A percentile compares a stretch with the other conserved stretches of the same genome.
These are phyloP conservation scores for Atrina japonica DNA, from an alignment of 2,888 invertebrate genomes.

Conservation along the genomic window DNA sequence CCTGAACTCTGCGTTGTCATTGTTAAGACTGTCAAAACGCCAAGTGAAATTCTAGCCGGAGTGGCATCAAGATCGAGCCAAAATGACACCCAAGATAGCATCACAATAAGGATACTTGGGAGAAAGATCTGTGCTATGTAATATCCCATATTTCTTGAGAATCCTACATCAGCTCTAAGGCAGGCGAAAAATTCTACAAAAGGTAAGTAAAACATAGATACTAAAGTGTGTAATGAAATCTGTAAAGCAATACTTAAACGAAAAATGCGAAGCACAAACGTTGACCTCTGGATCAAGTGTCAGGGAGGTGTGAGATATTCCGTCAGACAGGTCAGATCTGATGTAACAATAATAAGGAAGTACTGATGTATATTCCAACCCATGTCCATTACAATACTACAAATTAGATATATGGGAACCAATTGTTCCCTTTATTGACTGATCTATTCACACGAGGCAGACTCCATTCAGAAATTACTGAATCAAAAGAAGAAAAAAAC, in stretches of 20 bases:
- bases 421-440: no score
- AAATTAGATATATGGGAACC: no score
- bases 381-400: no score
- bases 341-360: no score
- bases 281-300: background rate
- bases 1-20: constrained; percentile 75
- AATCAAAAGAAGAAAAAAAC: no score
- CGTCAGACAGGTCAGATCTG: no score
- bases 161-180: constrained; percentile 84
- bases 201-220: background rate
- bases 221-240: background rate
- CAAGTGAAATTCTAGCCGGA: constrained; percentile 68
- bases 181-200: constrained; percentile 61
- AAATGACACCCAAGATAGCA: constrained; percentile 87
- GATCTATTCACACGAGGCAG: no score
- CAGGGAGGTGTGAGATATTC: no score
- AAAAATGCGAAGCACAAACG: background rate
- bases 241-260: background rate
- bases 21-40: constrained; percentile 68
- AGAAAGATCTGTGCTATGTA: constrained; percentile 83
- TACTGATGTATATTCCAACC: no score
- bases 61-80: constrained; percentile 78
- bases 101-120: constrained; percentile 82
- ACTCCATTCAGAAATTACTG: no score
- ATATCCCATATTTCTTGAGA: constrained; percentile 92